A percentile compares a stretch with the other conserved stretches of the same genome.
These are phyloP conservation scores for Syngnathus typhle DNA, from an alignment of 2,113 vertebrate genomes.

Conservation along the genomic window DNA sequence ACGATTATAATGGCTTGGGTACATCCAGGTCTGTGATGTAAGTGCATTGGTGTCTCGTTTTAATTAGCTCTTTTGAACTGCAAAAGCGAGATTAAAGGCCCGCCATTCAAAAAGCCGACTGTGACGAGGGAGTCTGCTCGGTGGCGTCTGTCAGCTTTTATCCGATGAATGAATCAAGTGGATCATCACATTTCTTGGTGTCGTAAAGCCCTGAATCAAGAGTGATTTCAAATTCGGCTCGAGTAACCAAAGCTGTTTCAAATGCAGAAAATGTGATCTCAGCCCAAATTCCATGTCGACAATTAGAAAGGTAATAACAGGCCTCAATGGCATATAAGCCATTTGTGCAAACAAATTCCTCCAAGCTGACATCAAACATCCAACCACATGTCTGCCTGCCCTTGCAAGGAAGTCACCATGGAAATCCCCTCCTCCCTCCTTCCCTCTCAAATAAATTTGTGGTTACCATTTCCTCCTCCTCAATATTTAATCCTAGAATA, in stretches of 20 bases:
- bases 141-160: slow-evolving; percentile 36
- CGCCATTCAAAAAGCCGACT: slow-evolving; percentile 47
- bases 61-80: slow-evolving; percentile 43
- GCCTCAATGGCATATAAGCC: slow-evolving; percentile 26
- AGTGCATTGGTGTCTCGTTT: slow-evolving; percentile 21
- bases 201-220: slow-evolving; percentile 25
- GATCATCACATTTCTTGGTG: slow-evolving; percentile 47
- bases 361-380: slow-evolving; percentile 55
- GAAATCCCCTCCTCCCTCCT: slow-evolving; percentile 40
- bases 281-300: slow-evolving; percentile 15
- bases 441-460: slow-evolving; percentile 47
- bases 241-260: slow-evolving; percentile 18
- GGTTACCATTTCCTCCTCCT: slow-evolving; percentile 44
- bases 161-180: slow-evolving; percentile 47
- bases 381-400: slow-evolving; percentile 51
- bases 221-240: slow-evolving; percentile 24
- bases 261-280: neutral
- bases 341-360: slow-evolving; percentile 54
- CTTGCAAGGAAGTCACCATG: slow-evolving; percentile 46
- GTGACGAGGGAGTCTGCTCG: slow-evolving; percentile 30
- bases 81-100: slow-evolving; percentile 30
- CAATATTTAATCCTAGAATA: slow-evolving; percentile 48
- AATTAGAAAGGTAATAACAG: slow-evolving; percentile 22
- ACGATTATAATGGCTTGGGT: neutral
- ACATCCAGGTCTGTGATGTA: slow-evolving; percentile 1